phyloP scores from a whole-genome alignment of 2,113 vertebrate genomes.

The Rhombomys opimus region DNA sequence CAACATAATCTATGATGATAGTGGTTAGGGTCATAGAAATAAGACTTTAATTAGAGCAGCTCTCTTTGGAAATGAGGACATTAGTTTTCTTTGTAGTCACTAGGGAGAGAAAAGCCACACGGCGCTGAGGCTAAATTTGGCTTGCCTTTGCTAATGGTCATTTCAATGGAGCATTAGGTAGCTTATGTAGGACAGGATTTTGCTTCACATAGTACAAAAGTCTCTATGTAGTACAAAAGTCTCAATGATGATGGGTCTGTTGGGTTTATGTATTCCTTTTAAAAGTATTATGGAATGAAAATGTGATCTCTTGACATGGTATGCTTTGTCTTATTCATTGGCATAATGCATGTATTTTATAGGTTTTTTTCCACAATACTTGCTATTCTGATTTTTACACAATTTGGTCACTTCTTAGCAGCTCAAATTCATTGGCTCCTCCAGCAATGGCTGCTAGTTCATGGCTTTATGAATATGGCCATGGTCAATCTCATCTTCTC shows the following conservation, averaged over 20 bases:
- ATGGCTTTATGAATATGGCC: not conserved
- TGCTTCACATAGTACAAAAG: conserved; percentile 48
- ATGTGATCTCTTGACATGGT: not conserved
- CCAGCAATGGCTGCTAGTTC: not conserved
- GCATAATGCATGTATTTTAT: not conserved
- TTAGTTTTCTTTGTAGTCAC: conserved; percentile 47
- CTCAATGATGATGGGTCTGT: not conserved
- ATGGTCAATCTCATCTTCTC: not conserved
- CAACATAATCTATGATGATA: conserved; percentile 34
- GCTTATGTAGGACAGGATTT: conserved; percentile 46
- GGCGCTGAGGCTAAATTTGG: conserved; percentile 53
- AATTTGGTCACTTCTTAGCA: not conserved
- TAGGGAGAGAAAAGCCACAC: not conserved
- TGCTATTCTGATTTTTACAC: not conserved
- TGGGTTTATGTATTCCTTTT: conserved; percentile 21
- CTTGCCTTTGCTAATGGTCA: conserved; percentile 58
- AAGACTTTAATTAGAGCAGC: conserved; percentile 60
- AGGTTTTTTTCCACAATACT: not conserved
- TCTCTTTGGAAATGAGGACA: conserved; percentile 67
- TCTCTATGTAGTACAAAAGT: not conserved
- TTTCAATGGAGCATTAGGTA: conserved; percentile 55
- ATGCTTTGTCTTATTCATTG: not conserved
- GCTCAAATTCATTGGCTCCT: not conserved
- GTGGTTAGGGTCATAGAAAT: conserved; percentile 57
- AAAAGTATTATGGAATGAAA: not conserved